A percentile compares a stretch with the other conserved stretches of the same genome.
Evolutionary conservation across 37 sponge, comb jelly and placozoan species (phyloP).

Genomic region (Hormiphora californensis): DNA sequence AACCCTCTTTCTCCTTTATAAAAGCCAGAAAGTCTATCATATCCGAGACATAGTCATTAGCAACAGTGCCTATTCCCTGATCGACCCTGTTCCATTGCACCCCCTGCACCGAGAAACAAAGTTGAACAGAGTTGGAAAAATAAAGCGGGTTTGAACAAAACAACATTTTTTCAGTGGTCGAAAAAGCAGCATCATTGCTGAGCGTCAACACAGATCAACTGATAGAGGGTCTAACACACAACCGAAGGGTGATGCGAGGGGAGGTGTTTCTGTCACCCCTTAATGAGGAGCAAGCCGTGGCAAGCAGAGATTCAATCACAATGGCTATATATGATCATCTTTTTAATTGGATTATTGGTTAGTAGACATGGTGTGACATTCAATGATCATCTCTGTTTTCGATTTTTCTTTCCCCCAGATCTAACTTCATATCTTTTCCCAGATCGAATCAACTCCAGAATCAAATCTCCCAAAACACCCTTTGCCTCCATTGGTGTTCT

Average conservation of each 20-base stretch:
- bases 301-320: conserved; percentile 81
- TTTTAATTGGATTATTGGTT: conserved; percentile 75
- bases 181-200: conserved; percentile 64
- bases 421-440: no score
- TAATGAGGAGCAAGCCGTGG: conserved; percentile 75
- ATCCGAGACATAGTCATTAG: no score
- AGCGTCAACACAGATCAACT: conserved; percentile 67
- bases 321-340: conserved; percentile 84
- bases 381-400: not conserved
- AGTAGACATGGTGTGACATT: not conserved
- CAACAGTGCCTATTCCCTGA: no score
- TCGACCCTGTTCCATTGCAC: no score
- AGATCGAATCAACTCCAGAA: conserved; percentile 46
- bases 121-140: no score
- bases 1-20: no score
- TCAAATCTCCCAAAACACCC: conserved; percentile 52
- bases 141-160: no score
- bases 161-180: conserved; percentile 54
- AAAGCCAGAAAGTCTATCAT: no score
- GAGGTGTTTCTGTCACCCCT: conserved; percentile 95
- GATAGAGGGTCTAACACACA: conserved; percentile 82
- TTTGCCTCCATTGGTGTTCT: conserved; percentile 82
- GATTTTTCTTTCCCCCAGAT: no score
- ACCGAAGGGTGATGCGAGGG: conserved; percentile 79
- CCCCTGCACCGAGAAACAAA: no score